phyloP scores from a whole-genome alignment of 2,113 vertebrate genomes.

The Glaucomys volans region DNA sequence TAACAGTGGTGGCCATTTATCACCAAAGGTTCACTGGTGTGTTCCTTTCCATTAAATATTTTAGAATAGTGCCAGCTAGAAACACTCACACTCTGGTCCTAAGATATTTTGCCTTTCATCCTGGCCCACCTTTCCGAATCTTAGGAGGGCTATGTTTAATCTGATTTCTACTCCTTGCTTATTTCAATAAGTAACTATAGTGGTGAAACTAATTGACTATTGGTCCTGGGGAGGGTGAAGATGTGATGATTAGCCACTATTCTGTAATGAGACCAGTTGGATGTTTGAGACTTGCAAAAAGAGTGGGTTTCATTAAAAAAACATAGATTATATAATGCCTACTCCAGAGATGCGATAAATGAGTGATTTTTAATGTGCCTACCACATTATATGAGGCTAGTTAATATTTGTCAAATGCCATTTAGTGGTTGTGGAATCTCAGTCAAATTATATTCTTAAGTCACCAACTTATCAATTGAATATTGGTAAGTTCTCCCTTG shows the following conservation, averaged over 20 bases:
- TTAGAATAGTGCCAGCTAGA: neutral
- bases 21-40: neutral
- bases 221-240: neutral
- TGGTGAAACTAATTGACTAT: neutral
- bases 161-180: neutral
- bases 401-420: neutral
- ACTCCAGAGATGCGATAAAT: neutral
- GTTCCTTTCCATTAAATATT: neutral
- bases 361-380: neutral
- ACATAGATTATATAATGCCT: neutral
- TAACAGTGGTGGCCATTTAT: neutral
- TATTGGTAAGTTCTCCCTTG: neutral
- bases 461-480: neutral
- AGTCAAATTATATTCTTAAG: constrained; percentile 37
- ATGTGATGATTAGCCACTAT: neutral
- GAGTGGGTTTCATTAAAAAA: neutral
- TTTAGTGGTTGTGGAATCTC: neutral
- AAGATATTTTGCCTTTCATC: neutral
- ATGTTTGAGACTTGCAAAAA: neutral
- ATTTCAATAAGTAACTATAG: neutral
- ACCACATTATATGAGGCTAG: neutral
- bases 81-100: neutral
- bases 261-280: neutral
- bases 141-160: neutral
- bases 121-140: neutral